Base-by-base conservation (phyloP, 35 echinoderm and acorn worm species). In the Chiridota heheva region DNA sequence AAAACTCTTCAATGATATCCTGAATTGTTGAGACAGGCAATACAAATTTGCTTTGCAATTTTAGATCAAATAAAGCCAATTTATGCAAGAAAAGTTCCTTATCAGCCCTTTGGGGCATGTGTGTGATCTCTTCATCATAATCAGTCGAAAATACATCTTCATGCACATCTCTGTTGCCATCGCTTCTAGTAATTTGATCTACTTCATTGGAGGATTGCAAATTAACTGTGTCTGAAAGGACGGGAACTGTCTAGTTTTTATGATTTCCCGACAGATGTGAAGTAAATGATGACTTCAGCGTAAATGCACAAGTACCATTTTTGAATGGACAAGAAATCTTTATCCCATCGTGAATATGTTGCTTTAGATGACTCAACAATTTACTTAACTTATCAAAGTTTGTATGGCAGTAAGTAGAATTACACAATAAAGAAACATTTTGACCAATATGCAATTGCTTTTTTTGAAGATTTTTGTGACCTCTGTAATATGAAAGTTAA, bases 1-100 rank as follows among this genome's bases (percentile, higher is more conserved):
- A 53, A n/a, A 77, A 77, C 55, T 58, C 73, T 37, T 77, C 73
- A 59, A 77, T 77, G 59, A 77, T 77, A 58, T 36, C 59, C 33
- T 77, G 56, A 36, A 80, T 62, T 8, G 37, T 63, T 4, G 35
- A 61, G 20, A 40, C 76, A 24, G 76, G 58, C 39, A 80, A 17
- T 0, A 61, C 28, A 37, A 40, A 61, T 80, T 80, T 61, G 44
- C 56, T 39, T 3, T 80, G 76, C 38, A 80, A 62, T 41, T 80
- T 80, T 33, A 80, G 44, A 40, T 61, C 40, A 42, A 80, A 60
- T 40, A 61, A 61, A 2, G 53, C 36, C 16, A 80, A 0, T 7
- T 44, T 38, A 0, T 58, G 53, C 15, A 77, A 38, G 34, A 57
- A 36, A 34, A 77, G 27, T 5, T 77, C 37, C 38, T 77, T 42